These are phyloP conservation scores for Anneissia japonica DNA, from an alignment of 35 echinoderm and acorn worm species.

Conservation along the genomic window DNA sequence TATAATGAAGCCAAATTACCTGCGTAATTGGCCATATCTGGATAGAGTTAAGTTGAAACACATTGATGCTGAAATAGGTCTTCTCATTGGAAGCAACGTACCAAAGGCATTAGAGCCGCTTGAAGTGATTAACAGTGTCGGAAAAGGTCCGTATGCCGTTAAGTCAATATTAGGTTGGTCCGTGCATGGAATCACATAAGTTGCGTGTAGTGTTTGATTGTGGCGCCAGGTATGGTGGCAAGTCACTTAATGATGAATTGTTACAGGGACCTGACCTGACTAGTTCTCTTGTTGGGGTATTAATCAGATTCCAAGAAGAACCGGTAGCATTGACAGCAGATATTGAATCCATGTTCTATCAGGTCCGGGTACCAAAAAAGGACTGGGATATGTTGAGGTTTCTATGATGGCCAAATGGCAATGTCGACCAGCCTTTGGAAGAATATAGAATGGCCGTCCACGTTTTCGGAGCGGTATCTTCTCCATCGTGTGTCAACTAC, in stretches of 20 bases:
- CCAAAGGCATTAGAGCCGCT: constrained; percentile 37
- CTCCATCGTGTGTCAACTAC: constrained; percentile 43
- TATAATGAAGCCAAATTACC: constrained; percentile 13
- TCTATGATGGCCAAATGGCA: neutral
- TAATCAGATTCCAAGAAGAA: neutral
- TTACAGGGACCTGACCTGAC: neutral
- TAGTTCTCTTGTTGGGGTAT: neutral
- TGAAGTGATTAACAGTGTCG: constrained; percentile 32
- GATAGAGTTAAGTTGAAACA: constrained; percentile 15
- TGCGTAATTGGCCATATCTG: constrained; percentile 32
- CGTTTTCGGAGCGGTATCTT: constrained; percentile 44
- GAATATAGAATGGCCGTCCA: constrained; percentile 34
- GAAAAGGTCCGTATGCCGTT: constrained; percentile 38
- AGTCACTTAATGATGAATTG: neutral
- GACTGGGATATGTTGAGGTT: neutral
- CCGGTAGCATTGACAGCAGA: neutral
- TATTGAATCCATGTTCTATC: neutral
- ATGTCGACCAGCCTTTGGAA: neutral
- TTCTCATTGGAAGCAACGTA: constrained; percentile 58
- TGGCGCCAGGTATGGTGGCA: neutral
- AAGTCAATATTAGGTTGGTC: too few species aligned
- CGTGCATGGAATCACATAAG: too few species aligned
- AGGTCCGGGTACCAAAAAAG: neutral
- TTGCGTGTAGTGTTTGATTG: constrained; percentile 4
- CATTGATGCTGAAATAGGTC: constrained; percentile 40